Conservation (phyloP, 2,888 invertebrate genomes). For the Neoitamus cyanurus region DNA sequence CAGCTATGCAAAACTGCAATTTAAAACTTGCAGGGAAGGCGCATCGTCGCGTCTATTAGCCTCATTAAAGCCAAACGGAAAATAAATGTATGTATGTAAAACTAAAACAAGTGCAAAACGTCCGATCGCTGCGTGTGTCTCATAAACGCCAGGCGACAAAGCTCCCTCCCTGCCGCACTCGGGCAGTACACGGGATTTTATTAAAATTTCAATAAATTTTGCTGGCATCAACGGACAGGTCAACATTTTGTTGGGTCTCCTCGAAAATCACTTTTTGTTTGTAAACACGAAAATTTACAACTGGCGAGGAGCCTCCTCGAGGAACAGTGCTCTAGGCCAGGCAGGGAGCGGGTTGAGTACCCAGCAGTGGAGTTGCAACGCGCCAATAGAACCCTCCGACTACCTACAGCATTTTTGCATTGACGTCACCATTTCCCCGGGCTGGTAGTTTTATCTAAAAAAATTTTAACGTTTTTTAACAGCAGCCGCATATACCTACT, state of each 20-base stretch:
- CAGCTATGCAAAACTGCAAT: background rate
- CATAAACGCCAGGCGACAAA: background rate
- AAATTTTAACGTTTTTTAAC: background rate
- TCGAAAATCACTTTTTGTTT: conserved; percentile 20
- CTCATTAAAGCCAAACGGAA: background rate
- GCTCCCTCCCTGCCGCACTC: background rate
- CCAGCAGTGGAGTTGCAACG: background rate
- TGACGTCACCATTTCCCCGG: background rate
- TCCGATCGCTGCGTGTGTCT: background rate
- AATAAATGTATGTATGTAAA: background rate
- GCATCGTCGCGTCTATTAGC: background rate
- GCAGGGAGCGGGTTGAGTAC: background rate
- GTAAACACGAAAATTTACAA: conserved; percentile 16
- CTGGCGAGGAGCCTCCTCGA: background rate
- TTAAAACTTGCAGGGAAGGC: background rate
- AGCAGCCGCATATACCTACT: background rate
- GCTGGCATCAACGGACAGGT: background rate
- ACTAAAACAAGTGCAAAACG: background rate
- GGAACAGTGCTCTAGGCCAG: background rate
- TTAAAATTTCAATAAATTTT: conserved; percentile 16
- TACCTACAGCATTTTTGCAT: background rate
- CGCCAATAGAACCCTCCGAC: background rate
- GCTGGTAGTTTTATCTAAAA: background rate
- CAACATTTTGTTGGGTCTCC: background rate
- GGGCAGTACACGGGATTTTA: background rate